phyloP scores from a whole-genome alignment of 1,140 invertebrate genomes.

The Halyomorpha halys region DNA sequence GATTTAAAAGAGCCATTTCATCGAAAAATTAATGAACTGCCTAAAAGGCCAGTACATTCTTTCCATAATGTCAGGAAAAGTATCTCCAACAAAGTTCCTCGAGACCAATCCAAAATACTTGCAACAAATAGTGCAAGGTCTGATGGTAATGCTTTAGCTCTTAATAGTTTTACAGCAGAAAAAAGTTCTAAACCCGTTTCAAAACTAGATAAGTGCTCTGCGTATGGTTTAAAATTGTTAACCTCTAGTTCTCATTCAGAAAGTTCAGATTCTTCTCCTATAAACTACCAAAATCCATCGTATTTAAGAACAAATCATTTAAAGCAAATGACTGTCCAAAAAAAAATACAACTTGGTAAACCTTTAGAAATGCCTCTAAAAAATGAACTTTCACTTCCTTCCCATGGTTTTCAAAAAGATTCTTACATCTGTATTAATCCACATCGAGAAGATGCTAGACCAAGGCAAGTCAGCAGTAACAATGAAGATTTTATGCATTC shows the following conservation, averaged over 20 bases:
- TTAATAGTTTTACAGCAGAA: neutral
- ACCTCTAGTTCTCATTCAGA: too few relatives aligned
- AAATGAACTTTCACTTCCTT: neutral
- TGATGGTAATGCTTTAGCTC: neutral
- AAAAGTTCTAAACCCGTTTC: neutral
- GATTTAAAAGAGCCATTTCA: too few relatives aligned
- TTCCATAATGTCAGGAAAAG: too few relatives aligned
- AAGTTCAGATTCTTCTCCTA: too few relatives aligned
- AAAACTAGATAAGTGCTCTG: neutral
- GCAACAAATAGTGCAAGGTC: too few relatives aligned
- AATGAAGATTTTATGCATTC: neutral
- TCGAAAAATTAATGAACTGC: too few relatives aligned
- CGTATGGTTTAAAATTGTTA: neutral
- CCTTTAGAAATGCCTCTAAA: neutral
- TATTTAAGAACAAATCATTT: neutral
- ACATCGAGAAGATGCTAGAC: conserved; percentile 4
- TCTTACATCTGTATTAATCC: neutral
- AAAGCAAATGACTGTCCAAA: neutral
- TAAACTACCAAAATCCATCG: too few relatives aligned
- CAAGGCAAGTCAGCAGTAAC: neutral
- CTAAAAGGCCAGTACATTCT: too few relatives aligned
- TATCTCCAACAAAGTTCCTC: too few relatives aligned
- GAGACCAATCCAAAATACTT: too few relatives aligned
- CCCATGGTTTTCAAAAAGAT: neutral
- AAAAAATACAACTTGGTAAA: neutral